Conservation (phyloP, 2,888 invertebrate genomes). For the Punctoribates punctum region DNA sequence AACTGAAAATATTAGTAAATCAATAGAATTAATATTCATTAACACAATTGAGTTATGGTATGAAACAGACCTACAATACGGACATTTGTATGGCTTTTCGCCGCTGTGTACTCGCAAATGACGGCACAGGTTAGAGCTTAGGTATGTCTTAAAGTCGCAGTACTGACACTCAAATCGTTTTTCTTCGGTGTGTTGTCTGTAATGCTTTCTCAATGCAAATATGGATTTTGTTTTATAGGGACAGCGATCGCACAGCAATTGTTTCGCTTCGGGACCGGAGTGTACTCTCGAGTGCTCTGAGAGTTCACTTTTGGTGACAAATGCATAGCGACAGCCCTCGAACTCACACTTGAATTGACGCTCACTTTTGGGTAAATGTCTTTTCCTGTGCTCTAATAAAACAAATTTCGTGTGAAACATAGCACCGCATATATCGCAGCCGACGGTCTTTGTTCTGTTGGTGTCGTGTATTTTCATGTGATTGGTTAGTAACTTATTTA, state of each 20-base stretch:
- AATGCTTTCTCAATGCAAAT: constrained; percentile 23
- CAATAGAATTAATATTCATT: neutral
- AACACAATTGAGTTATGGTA: neutral
- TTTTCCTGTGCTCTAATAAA: constrained; percentile 17
- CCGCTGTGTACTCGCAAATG: constrained; percentile 14
- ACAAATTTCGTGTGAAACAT: neutral
- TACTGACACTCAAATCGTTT: constrained; percentile 8
- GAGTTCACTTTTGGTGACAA: neutral
- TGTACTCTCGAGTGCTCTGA: constrained; percentile 5
- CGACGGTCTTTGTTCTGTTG: neutral
- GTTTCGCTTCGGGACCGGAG: neutral
- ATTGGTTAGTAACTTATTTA: neutral
- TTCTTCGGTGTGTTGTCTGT: constrained; percentile 25
- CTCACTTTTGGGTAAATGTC: constrained; percentile 33
- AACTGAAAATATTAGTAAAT: neutral
- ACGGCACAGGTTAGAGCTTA: constrained; percentile 12
- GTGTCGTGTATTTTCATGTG: constrained; percentile 24
- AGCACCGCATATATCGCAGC: constrained; percentile 10
- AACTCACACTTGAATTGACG: constrained; percentile 28
- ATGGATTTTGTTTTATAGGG: constrained; percentile 22
- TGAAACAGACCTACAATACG: constrained; percentile 28
- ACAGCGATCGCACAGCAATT: constrained; percentile 13
- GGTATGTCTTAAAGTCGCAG: neutral
- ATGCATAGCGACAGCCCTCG: neutral
- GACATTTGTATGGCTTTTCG: constrained; percentile 2